Percentiles rank a stretch among this genome's conserved stretches.
Evolutionary conservation across 2,113 vertebrate species (phyloP).

Genomic region (Nesospiza acunhae): DNA sequence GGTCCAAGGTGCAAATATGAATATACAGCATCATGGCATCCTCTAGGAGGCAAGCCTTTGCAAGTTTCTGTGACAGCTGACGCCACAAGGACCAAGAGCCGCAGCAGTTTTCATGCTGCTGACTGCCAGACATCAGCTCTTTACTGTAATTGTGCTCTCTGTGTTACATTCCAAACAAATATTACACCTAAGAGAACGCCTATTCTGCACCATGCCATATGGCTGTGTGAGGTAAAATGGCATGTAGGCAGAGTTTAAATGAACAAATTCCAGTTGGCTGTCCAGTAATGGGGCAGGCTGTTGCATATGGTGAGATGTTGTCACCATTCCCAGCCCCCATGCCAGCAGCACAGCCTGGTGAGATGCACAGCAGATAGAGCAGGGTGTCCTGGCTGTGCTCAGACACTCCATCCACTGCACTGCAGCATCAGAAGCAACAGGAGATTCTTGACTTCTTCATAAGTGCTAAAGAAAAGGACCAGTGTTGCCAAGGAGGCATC

Average conservation of each 20-base stretch:
- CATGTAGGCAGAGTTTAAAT: neutral
- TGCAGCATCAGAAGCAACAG: neutral
- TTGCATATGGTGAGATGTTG: rapidly evolving
- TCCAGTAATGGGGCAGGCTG: neutral
- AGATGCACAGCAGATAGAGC: neutral
- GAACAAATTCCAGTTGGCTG: neutral
- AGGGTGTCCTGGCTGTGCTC: neutral
- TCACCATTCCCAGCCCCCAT: neutral
- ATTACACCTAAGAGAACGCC: neutral
- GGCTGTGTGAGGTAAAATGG: neutral
- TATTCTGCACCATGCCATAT: neutral
- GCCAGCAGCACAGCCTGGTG: neutral
- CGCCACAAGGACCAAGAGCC: neutral
- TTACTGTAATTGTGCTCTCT: neutral
- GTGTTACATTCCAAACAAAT: neutral
- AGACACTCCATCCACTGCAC: neutral
- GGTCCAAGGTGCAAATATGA: neutral
- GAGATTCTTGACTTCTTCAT: neutral
- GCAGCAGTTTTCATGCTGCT: neutral
- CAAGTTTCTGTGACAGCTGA: neutral
- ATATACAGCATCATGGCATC: neutral
- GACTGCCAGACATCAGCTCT: neutral
- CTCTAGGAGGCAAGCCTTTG: neutral
- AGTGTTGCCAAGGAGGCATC: neutral
- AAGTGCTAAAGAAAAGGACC: neutral